phyloP scores from a whole-genome alignment of 2,113 vertebrate genomes.

The Paedocypris sp. region DNA sequence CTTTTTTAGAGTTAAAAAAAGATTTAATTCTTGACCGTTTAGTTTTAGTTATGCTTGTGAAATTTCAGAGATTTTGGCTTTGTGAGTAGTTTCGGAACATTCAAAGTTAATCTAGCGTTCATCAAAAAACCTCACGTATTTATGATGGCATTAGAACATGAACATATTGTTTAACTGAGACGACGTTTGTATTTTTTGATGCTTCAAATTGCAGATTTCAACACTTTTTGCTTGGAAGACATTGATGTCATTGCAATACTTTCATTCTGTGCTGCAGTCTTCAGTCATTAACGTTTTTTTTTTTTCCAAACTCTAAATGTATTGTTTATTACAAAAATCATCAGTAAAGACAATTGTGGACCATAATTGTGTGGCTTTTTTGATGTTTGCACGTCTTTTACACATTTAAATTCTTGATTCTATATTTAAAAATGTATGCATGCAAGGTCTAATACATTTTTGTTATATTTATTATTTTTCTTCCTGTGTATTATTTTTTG shows the following conservation, averaged over 20 bases:
- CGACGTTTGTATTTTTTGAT: slow-evolving; percentile 9
- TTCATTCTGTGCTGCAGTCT: slow-evolving; percentile 59
- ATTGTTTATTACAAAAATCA: slow-evolving; percentile 85
- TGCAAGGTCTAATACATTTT: too few species aligned
- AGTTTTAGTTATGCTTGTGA: slow-evolving; percentile 11
- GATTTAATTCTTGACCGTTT: slow-evolving; percentile 39
- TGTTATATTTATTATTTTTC: too few species aligned
- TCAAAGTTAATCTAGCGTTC: slow-evolving; percentile 4
- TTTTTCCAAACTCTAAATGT: slow-evolving; percentile 83
- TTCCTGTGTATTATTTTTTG: too few species aligned
- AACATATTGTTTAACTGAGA: slow-evolving; percentile 20
- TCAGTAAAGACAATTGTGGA: slow-evolving; percentile 79
- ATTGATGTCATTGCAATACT: slow-evolving; percentile 47
- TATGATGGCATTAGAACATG: slow-evolving; percentile 22
- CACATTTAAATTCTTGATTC: too few species aligned
- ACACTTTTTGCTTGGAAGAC: slow-evolving; percentile 3
- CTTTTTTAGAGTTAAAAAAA: slow-evolving; percentile 13
- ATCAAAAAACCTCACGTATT: slow-evolving; percentile 1
- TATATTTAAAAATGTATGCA: too few species aligned
- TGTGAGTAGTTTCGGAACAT: slow-evolving; percentile 24
- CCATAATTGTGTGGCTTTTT: slow-evolving; percentile 56
- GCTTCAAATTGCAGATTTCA: slow-evolving; percentile 23
- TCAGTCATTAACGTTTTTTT: slow-evolving; percentile 58
- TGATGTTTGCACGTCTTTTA: not conserved
- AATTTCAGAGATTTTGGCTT: slow-evolving; percentile 9